Percentiles rank a stretch among this genome's conserved stretches.
These are phyloP conservation scores for Hippoglossus stenolepis DNA, from an alignment of 2,113 vertebrate genomes.

Conservation along the genomic window DNA sequence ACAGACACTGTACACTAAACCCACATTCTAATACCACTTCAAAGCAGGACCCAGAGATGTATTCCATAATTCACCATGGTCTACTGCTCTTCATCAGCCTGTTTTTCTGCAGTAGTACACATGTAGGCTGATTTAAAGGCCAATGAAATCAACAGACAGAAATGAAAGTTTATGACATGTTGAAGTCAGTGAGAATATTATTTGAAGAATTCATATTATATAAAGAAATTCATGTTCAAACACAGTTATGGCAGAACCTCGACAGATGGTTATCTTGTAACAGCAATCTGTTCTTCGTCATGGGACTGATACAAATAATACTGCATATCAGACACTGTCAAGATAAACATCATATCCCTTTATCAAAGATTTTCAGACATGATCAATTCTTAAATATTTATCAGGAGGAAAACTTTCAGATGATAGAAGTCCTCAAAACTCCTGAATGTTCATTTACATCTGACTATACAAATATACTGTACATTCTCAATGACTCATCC, in stretches of 20 bases:
- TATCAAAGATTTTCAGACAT: neutral
- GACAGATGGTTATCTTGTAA: neutral
- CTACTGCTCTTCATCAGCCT: neutral
- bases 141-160: neutral
- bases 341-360: neutral
- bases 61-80: slow-evolving; percentile 1
- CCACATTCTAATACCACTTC: neutral
- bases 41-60: neutral
- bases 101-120: neutral
- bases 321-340: neutral
- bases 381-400: neutral
- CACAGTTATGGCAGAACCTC: neutral
- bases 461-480: neutral
- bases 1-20: neutral
- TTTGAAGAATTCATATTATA: too few species aligned
- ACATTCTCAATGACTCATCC: too few species aligned
- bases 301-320: neutral
- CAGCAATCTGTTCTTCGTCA: neutral
- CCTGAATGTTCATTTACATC: too few species aligned
- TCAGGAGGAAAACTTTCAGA: neutral
- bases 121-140: neutral
- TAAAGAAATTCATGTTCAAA: neutral
- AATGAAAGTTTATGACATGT: neutral
- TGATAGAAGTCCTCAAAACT: too few species aligned
- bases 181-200: neutral